Base-by-base conservation (phyloP, 1,140 invertebrate species). In the Eriosoma lanigerum region DNA sequence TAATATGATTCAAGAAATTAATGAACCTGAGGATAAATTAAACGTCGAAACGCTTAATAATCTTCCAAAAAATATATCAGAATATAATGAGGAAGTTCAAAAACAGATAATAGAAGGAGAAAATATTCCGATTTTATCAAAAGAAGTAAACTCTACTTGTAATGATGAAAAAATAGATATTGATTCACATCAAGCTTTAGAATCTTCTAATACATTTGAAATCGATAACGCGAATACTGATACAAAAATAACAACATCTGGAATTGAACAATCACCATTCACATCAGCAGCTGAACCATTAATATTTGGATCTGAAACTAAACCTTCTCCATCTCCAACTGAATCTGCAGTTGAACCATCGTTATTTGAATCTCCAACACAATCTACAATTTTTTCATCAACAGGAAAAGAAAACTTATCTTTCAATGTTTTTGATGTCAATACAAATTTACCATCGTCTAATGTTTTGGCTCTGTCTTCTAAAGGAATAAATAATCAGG, bases 101-200 rank as follows among this genome's bases (percentile, higher is more conserved):
- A 32, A 26, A 4, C 29, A 78, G 44, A 48, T 62, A 1, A 0
- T 48, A 60, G 1, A 44, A 19, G 21, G 46, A 44, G 38, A 48
- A 24, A 10, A 10, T 24, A 38, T 75, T 38, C 9, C 66, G 3
- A 5, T 0, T 4, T 8, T 12, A 3, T 1, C 21, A 19, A 26
- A 10, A 6, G 38, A 48, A n/a, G 19, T 48, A 19, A 44, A 24
- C 9, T 1, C 38, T 24, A 9, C 21, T 19, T 62, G 56, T 56
- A 13, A 78, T 24, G 56, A 78, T 19, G 56, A 78, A 62, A 46
- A 78, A 60, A 62, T 44, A 26, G 54, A 58, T 46, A 60, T 58
- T 19, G 56, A 78, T 62, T 78, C 56, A 0, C 32, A 78, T 29
- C 38, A 62, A 48, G 15, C 21, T 15, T n/a, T 19, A 38, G 19